Evolutionary conservation across 2,113 vertebrate species (phyloP).

Genomic region (Scophthalmus maximus): DNA sequence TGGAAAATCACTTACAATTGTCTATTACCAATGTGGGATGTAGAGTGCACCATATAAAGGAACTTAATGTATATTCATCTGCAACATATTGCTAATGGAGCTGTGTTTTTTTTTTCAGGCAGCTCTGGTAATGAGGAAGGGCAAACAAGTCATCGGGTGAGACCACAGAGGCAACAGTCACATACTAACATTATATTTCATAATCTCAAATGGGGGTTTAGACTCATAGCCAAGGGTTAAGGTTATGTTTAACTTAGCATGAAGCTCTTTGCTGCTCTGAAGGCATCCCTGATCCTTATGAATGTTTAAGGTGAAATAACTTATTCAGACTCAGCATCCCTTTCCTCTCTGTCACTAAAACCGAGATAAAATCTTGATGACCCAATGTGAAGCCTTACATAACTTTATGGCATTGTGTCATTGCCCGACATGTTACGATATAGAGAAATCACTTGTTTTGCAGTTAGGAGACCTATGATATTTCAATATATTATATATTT

Average conservation of each 20-base stretch:
- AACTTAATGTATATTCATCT: slow-evolving; percentile 40
- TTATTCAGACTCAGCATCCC: slow-evolving; percentile 9
- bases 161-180: slow-evolving; percentile 41
- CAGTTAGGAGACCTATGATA: slow-evolving; percentile 53
- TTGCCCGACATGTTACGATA: slow-evolving; percentile 42
- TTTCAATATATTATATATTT: slow-evolving; percentile 32
- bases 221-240: slow-evolving; percentile 28
- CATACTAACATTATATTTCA: slow-evolving; percentile 29
- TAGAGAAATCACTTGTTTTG: slow-evolving; percentile 45
- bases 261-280: slow-evolving; percentile 40
- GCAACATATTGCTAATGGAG: slow-evolving; percentile 73
- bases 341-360: slow-evolving; percentile 19
- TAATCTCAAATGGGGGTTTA: slow-evolving; percentile 31
- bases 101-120: slow-evolving; percentile 5
- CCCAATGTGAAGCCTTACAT: slow-evolving; percentile 32
- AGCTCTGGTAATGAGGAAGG: slow-evolving; percentile 24
- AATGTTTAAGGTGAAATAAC: slow-evolving; percentile 46
- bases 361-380: slow-evolving; percentile 24
- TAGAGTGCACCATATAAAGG: slow-evolving; percentile 44
- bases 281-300: slow-evolving; percentile 64
- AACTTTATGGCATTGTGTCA: slow-evolving; percentile 43
- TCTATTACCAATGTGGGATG: slow-evolving; percentile 47
- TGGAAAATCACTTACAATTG: slow-evolving; percentile 61
- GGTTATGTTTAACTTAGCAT: slow-evolving; percentile 38
- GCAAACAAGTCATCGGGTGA: slow-evolving; percentile 34